Evolutionary conservation across 2,113 vertebrate species (phyloP), one percentile per base, ranked within the genome.

Genomic region (Microcebus ravelobensis): DNA sequence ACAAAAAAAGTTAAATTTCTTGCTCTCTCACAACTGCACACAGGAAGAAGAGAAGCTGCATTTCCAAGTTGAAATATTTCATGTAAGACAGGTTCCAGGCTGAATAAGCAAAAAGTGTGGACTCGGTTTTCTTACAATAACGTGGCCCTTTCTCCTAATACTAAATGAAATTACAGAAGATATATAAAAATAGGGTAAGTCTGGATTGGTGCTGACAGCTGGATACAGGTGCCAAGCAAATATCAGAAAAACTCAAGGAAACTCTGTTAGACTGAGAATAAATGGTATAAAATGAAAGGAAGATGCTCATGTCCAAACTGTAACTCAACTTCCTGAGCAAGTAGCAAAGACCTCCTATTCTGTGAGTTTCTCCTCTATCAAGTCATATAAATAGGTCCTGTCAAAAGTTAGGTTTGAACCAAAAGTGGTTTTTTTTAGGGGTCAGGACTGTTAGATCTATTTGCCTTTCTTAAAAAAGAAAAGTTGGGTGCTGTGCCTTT

Each of bases 221-320:
- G 25, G 15, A 12, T 27, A 34, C 50, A 10, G 55, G 48, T 29
- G 11, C 80, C 45, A 52, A 55, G 74, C 15, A 52, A 27, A 39
- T 6, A 68, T 39, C 63, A 45, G 36, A 50, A 50, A 20, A 55
- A 3, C 13, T 70, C 20, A 10, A 81, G 85, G 77, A 67, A 34
- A 36, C 5, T 89, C 65, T 65, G 11, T 89, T 36, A 77, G 20
- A 52, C 14, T 57, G 76, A 73, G 77, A 59, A 91, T 84, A 45
- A 84, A 65, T 34, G n/a, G 27, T 50, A 50, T 31, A 48, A 36
- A 48, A 63, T 34, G 23, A 65, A 82, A 59, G 85, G 31, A 52
- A 20, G 8, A 21, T 10, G 3, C 15, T 23, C 5, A 0, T 4
- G 1, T 68, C 5, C 27, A 74, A n/a, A 36, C 36, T 7, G 5